Conservation (phyloP, 2,113 vertebrate species). For the human (Homo sapiens) region DNA sequence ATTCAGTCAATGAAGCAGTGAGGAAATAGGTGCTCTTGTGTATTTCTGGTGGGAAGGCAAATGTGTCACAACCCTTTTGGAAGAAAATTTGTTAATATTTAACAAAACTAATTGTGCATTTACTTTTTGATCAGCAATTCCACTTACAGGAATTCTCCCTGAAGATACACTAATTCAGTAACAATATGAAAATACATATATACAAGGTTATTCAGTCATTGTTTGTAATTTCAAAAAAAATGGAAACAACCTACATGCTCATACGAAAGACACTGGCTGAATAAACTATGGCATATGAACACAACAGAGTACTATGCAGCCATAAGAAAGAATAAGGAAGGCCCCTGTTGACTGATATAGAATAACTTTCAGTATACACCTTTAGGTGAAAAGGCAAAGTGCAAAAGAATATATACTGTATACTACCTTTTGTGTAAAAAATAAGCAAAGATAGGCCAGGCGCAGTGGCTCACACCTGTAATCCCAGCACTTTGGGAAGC, state of each 20-base stretch:
- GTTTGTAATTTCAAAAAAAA: neutral
- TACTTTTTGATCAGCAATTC: neutral
- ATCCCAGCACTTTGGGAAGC: no score
- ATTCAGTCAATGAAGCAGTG: neutral
- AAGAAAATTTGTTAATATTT: neutral
- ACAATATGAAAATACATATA: neutral
- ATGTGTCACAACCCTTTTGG: neutral
- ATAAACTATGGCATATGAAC: neutral
- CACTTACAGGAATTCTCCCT: constrained; percentile 1
- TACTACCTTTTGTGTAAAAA: neutral
- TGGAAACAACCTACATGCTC: neutral
- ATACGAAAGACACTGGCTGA: neutral
- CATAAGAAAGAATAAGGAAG: neutral
- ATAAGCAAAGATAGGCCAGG: neutral
- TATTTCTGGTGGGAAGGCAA: neutral
- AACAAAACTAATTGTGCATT: neutral
- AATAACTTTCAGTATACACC: neutral
- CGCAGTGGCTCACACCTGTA: no score
- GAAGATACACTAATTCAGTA: constrained; percentile 18
- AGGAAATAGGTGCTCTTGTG: neutral
- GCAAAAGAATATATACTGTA: neutral
- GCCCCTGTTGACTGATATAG: neutral
- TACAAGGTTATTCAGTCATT: neutral
- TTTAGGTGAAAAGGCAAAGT: neutral
- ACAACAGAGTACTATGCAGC: neutral